Evolutionary conservation across 2,113 vertebrate species (phyloP).

Genomic region (Dipodomys ordii): DNA sequence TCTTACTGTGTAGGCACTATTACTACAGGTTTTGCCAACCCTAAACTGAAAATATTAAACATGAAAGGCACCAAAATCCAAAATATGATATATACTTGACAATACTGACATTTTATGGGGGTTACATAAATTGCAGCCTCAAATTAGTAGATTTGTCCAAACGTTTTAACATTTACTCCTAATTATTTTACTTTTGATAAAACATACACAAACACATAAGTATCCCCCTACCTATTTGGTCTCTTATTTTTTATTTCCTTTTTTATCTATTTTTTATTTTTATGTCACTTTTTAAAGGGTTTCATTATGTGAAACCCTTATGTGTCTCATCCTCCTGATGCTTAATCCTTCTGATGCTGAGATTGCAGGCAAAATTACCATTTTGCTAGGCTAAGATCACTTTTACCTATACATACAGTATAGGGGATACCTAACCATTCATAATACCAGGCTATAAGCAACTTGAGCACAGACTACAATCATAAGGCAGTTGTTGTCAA

Average conservation of each 20-base stretch:
- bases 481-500: not conserved
- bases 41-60: not conserved
- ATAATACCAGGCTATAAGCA: not conserved
- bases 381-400: not conserved
- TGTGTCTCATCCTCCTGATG: not conserved
- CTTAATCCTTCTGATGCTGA: not conserved
- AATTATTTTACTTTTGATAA: not conserved
- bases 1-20: not conserved
- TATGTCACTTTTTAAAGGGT: no score
- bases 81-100: not conserved
- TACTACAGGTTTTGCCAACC: not conserved
- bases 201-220: not conserved
- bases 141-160: not conserved
- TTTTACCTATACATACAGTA: not conserved
- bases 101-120: not conserved
- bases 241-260: not conserved
- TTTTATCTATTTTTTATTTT: not conserved
- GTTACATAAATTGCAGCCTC: not conserved
- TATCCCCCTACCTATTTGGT: not conserved
- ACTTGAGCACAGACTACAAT: not conserved
- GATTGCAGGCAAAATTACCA: not conserved
- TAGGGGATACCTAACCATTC: not conserved
- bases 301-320: no score
- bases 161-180: not conserved
- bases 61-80: not conserved